phyloP scores from a whole-genome alignment of 2,113 vertebrate genomes.

The Bothrops jararaca region DNA sequence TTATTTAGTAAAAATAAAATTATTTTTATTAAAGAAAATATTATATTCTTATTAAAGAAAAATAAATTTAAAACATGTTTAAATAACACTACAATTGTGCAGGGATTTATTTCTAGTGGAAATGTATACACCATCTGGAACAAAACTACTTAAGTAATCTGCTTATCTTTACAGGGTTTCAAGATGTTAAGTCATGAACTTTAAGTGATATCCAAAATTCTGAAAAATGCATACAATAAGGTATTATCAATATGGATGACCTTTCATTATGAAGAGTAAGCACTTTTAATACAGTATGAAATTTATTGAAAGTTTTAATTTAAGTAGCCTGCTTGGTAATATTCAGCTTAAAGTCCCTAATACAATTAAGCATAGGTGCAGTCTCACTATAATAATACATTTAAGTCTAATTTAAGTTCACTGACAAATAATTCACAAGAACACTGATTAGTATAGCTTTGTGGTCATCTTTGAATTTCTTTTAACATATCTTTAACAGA shows the following conservation, averaged over 20 bases:
- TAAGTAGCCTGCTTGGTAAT: not conserved
- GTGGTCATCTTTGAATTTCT: not conserved
- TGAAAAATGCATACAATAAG: not conserved
- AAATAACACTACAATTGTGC: not conserved
- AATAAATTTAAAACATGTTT: not conserved
- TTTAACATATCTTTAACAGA: not conserved
- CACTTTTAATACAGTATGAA: not conserved
- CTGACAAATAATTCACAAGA: not conserved
- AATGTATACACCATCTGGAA: not conserved
- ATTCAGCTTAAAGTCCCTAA: not conserved
- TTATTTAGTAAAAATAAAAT: not conserved
- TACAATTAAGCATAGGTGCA: not conserved
- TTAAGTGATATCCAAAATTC: not conserved
- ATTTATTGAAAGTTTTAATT: not conserved
- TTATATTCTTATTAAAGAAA: not conserved
- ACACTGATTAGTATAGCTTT: not conserved
- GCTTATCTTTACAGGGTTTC: not conserved
- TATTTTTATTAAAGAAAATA: not conserved
- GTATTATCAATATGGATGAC: not conserved
- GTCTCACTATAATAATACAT: not conserved
- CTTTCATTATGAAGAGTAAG: fast-evolving
- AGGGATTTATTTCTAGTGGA: not conserved
- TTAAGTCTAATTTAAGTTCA: not conserved
- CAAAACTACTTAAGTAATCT: not conserved
- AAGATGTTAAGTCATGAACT: not conserved